Evolutionary conservation across 2,113 vertebrate genomes (phyloP).

Genomic region (Thunnus thynnus): DNA sequence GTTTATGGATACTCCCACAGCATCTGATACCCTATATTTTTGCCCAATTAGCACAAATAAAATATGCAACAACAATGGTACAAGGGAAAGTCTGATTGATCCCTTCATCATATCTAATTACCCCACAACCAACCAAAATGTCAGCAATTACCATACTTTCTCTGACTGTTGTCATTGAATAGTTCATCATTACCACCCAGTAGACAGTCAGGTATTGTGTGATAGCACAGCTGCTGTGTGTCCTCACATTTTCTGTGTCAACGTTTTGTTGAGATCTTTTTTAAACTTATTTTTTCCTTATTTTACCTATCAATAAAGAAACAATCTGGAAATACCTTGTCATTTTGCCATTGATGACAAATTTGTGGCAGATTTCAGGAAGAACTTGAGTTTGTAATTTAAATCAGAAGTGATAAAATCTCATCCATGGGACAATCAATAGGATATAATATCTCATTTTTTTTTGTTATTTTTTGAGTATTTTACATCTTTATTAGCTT

Average conservation of each 20-base stretch:
- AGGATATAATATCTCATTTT: background rate
- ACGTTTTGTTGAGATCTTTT: background rate
- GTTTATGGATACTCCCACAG: constrained; percentile 63
- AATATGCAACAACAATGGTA: constrained; percentile 20
- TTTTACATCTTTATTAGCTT: no score
- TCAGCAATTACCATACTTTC: constrained; percentile 45
- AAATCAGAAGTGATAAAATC: no score
- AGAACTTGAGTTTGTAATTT: no score
- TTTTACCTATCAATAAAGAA: background rate
- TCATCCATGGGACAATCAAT: background rate
- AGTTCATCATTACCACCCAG: constrained; percentile 12
- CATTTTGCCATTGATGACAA: no score
- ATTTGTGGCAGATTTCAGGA: no score
- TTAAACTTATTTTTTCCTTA: background rate
- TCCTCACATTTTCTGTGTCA: constrained; percentile 3
- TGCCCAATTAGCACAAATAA: constrained; percentile 52
- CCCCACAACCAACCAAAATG: constrained; percentile 45
- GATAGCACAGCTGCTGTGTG: constrained; percentile 20
- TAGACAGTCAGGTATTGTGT: constrained; percentile 26
- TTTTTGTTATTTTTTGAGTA: background rate
- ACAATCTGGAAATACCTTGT: background rate
- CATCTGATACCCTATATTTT: constrained; percentile 55
- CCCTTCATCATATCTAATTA: constrained; percentile 46
- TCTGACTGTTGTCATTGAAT: constrained; percentile 23
- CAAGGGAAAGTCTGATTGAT: constrained; percentile 28